These are phyloP conservation scores for Drosophila algonquin DNA, from an alignment of 2,888 invertebrate genomes.

Conservation along the genomic window DNA sequence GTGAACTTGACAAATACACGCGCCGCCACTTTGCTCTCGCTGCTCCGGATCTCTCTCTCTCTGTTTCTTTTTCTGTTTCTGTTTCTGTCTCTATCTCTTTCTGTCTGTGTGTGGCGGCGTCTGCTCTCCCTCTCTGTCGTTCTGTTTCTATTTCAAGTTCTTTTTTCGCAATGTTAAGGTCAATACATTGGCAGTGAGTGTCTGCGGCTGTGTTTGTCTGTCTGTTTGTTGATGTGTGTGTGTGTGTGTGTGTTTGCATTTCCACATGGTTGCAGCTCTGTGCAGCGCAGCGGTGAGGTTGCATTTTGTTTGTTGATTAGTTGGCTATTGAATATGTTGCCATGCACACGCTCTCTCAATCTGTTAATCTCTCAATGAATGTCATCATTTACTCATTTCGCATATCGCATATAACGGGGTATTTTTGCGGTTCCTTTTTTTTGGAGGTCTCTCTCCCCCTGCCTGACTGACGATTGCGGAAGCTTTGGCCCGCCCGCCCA, in stretches of 20 bases:
- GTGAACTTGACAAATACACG: constrained; percentile 78
- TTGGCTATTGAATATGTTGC: constrained; percentile 63
- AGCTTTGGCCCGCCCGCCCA: constrained; percentile 36
- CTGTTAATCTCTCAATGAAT: constrained; percentile 23
- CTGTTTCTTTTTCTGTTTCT: constrained; percentile 26
- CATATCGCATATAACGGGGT: constrained; percentile 34
- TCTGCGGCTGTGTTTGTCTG: constrained; percentile 37
- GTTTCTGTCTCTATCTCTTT: constrained; percentile 28
- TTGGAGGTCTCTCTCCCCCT: constrained; percentile 42
- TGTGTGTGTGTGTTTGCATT: constrained; percentile 38
- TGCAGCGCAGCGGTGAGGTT: constrained; percentile 46
- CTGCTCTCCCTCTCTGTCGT: constrained; percentile 26
- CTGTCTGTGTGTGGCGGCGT: constrained; percentile 14
- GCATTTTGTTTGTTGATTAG: constrained; percentile 65
- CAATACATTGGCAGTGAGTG: constrained; percentile 63
- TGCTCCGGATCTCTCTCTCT: constrained; percentile 29
- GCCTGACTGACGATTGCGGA: constrained; percentile 62
- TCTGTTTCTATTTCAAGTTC: constrained; percentile 53
- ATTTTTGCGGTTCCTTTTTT: constrained; percentile 44
- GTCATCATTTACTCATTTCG: constrained; percentile 41
- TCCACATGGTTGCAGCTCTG: constrained; percentile 33
- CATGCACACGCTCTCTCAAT: constrained; percentile 19
- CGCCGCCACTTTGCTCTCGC: constrained; percentile 30
- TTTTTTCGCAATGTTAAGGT: constrained; percentile 77
- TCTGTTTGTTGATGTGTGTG: constrained; percentile 33